Base-by-base conservation (phyloP, 2,113 vertebrate species). In the Lagopus muta region DNA sequence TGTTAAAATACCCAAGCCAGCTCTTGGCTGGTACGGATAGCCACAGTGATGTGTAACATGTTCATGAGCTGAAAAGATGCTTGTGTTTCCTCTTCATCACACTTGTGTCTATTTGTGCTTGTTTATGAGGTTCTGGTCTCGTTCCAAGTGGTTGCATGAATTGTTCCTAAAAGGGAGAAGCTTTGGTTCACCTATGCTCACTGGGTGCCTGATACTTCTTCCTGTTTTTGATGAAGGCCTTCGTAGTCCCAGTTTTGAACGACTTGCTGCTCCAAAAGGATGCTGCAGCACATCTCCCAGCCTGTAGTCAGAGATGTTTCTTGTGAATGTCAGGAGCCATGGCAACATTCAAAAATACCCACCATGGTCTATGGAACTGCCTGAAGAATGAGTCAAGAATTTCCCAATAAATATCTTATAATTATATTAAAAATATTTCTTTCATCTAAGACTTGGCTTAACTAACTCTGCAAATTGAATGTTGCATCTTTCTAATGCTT, bases 391-490 rank as follows among this genome's bases (percentile, higher is more conserved):
- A 82, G 75, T 69, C 60, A 74, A 91, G 72, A 74, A 67, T 92
- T 94, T 93, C 25, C 42, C 55, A 74, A 77, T 76, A 80, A 96
- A 92, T 96, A 92, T 88, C 72, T 95, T 91, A 95, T 95, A 95
- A 94, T 89, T 88, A 36, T 65, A 93, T 95, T 92, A 89, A 94
- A 96, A 95, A 72, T 93, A 92, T 85, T 86, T 89, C 65, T 94
- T 94, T 95, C 89, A 82, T 96, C 94, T 96, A 77, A 85, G 88
- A 93, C 86, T 97, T 86, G 57, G 52, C 85, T 93, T 95, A 97
- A 97, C 95, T 96, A 97, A 97, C 95, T 95, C 90, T 93, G 93
- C 76, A 96, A 96, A 97, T 95, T 96, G 95, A 96, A 97, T 91
- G 95, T 95, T 89, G 76, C 95, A 88, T 94, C 96, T 96, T 92